A percentile compares a stretch with the other conserved stretches of the same genome.
phyloP scores from a whole-genome alignment of 35 echinoderm and acorn worm genomes.

The Lytechinus pictus region DNA sequence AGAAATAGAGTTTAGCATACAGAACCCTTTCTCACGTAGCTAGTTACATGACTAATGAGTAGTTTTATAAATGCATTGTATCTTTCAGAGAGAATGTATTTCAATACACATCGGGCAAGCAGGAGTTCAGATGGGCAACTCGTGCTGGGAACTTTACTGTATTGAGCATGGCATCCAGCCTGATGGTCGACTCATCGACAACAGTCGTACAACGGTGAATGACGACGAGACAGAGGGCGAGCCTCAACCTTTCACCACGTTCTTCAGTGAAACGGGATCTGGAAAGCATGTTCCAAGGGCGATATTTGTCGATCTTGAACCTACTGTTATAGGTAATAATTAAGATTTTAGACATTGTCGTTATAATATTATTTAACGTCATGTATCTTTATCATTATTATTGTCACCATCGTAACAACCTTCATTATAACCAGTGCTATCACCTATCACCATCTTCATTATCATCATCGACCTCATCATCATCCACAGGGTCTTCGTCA shows the following conservation, averaged over 20 bases:
- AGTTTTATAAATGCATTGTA: not conserved
- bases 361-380: no score
- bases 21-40: not conserved
- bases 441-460: no score
- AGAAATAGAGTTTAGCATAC: not conserved
- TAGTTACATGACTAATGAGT: no score
- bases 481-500: no score
- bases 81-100: conserved; percentile 35
- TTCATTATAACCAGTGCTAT: no score
- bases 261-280: not conserved
- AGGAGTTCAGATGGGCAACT: conserved; percentile 53
- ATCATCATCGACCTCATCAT: no score
- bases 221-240: not conserved
- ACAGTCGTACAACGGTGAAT: not conserved
- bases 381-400: no score
- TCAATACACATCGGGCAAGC: conserved; percentile 52
- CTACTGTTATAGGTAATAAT: not conserved
- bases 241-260: not conserved
- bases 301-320: not conserved
- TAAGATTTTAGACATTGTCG: no score
- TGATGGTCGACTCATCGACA: not conserved
- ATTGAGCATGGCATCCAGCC: conserved; percentile 53
- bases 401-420: no score
- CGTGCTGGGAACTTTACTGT: conserved; percentile 55
- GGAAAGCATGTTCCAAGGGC: not conserved